phyloP scores from a whole-genome alignment of 2,888 invertebrate species.

The Ophioninae sp. region DNA sequence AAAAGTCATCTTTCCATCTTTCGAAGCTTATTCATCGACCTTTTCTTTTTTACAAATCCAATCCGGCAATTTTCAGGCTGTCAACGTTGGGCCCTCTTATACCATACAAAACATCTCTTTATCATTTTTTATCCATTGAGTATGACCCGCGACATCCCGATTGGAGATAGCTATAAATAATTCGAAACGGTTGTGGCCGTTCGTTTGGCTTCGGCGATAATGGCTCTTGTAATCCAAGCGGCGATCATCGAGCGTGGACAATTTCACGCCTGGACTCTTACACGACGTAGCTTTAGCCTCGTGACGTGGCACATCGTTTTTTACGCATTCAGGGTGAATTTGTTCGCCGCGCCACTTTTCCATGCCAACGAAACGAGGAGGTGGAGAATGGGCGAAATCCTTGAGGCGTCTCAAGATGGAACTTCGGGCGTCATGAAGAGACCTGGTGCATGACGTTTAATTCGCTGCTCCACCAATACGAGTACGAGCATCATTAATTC shows the following conservation, averaged over 20 bases:
- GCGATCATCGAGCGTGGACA: constrained; percentile 68
- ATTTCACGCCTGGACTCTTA: constrained; percentile 66
- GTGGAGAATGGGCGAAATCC: constrained; percentile 16
- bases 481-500: constrained; percentile 45
- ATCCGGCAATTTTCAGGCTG: too few relatives aligned
- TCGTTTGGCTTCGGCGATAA: constrained; percentile 58
- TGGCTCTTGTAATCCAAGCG: constrained; percentile 58
- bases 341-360: constrained; percentile 32
- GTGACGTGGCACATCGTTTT: constrained; percentile 68
- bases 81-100: too few relatives aligned
- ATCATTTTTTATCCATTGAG: neutral
- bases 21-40: too few relatives aligned
- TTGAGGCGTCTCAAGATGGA: constrained; percentile 20
- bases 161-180: constrained; percentile 47
- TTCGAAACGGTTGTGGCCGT: constrained; percentile 43
- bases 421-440: constrained; percentile 27
- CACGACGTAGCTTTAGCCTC: constrained; percentile 53
- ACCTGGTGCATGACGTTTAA: constrained; percentile 39
- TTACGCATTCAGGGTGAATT: constrained; percentile 63
- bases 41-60: too few relatives aligned
- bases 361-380: constrained; percentile 12
- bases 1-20: too few relatives aligned
- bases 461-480: constrained; percentile 35
- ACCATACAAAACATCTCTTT: neutral
- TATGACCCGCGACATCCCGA: neutral